A percentile compares a stretch with the other conserved stretches of the same genome.
Evolutionary conservation across 2,888 invertebrate genomes (phyloP).

Genomic region (Eupithecia pulchellata): DNA sequence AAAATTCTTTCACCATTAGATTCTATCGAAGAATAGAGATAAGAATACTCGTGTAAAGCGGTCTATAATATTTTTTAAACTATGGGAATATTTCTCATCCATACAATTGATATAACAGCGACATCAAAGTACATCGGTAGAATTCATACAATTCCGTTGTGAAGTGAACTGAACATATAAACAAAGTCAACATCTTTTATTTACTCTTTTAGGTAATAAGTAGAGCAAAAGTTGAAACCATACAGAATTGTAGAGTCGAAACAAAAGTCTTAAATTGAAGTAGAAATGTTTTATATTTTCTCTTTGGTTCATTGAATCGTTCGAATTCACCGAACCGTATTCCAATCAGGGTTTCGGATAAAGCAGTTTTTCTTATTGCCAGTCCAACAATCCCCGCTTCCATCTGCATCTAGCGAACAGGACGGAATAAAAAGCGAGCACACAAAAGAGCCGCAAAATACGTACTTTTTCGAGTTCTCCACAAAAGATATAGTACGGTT

Average conservation of each 20-base stretch:
- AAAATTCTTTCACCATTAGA: too few species aligned
- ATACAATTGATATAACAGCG: background rate
- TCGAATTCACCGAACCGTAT: conserved; percentile 44
- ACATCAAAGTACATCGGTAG: background rate
- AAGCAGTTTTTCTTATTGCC: conserved; percentile 69
- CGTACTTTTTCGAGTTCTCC: conserved; percentile 84
- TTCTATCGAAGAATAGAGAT: too few species aligned
- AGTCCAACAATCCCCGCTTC: conserved; percentile 61
- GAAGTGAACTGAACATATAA: background rate
- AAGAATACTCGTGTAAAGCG: too few species aligned
- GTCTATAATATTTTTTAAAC: background rate
- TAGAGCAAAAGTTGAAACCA: background rate
- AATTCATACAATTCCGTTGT: background rate
- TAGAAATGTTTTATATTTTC: conserved; percentile 36
- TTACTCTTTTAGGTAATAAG: conserved; percentile 1
- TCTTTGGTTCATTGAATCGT: conserved; percentile 41
- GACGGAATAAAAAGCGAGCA: conserved; percentile 78
- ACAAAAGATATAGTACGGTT: conserved; percentile 86
- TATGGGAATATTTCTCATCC: background rate
- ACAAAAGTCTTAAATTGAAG: conserved; percentile 31
- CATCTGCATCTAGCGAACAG: conserved; percentile 62
- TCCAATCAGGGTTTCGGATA: conserved; percentile 62
- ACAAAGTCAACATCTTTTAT: background rate
- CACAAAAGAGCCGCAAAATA: conserved; percentile 85
- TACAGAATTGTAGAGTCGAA: background rate